Evolutionary conservation across 2,113 vertebrate species (phyloP).

Genomic region (Oenanthe oenanthe): DNA sequence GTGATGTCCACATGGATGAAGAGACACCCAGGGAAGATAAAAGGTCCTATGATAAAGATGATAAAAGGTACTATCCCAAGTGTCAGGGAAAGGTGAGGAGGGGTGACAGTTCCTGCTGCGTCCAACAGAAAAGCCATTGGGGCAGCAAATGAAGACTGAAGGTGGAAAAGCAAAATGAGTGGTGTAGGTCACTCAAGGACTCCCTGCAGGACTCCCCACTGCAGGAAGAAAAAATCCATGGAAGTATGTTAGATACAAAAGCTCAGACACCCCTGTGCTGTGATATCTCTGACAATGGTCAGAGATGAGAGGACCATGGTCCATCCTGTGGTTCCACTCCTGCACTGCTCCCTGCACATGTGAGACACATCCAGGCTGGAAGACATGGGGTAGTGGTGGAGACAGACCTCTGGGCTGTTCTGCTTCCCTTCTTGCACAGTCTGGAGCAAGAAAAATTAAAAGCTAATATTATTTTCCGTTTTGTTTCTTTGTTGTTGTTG

Average conservation of each 20-base stretch:
- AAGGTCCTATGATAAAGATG: not conserved
- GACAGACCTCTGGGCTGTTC: not conserved
- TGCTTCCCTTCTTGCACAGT: not conserved
- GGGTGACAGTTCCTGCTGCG: not conserved
- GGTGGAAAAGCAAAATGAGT: rapidly evolving
- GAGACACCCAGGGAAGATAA: not conserved
- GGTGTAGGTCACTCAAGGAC: not conserved
- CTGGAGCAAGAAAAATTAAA: not conserved
- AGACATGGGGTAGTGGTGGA: not conserved
- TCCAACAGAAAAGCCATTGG: not conserved
- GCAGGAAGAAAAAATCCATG: not conserved
- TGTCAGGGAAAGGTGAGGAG: not conserved
- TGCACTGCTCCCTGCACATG: not conserved
- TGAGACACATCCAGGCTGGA: not conserved
- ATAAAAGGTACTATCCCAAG: not conserved
- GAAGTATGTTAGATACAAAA: not conserved
- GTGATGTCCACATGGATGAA: not conserved
- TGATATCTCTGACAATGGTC: not conserved
- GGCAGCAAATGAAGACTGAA: not conserved
- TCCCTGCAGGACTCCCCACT: not conserved
- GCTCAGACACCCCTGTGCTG: not conserved
- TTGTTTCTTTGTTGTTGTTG: not conserved
- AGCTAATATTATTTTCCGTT: not conserved
- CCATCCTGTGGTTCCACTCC: not conserved
- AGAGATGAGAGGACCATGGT: not conserved